These are phyloP conservation scores for Pionites leucogaster DNA, from an alignment of 2,113 vertebrate genomes.

Conservation along the genomic window DNA sequence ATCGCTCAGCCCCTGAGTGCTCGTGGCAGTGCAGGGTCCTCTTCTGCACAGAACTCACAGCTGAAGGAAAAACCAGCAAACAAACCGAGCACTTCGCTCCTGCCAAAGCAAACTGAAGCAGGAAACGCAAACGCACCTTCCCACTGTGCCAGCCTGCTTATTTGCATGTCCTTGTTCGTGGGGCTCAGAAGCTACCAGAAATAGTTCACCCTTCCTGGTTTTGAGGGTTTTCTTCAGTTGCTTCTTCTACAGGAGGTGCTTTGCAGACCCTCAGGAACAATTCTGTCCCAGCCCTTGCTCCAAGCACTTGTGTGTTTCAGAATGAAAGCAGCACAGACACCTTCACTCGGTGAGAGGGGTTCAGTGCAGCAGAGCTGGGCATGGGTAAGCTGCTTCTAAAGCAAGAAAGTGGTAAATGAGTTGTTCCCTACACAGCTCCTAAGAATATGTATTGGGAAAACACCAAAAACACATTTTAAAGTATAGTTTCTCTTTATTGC, in stretches of 20 bases:
- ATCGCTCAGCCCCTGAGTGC: fast-evolving
- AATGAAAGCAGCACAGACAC: neutral
- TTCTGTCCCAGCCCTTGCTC: neutral
- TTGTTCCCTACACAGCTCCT: neutral
- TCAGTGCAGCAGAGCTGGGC: neutral
- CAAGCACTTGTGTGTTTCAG: neutral
- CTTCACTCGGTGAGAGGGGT: neutral
- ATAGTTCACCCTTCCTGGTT: neutral
- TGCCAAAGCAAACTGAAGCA: neutral
- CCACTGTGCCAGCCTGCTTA: neutral
- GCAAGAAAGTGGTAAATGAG: neutral
- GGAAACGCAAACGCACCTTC: neutral
- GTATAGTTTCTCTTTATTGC: neutral
- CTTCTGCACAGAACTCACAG: neutral
- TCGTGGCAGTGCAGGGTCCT: fast-evolving
- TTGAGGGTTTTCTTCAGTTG: no score
- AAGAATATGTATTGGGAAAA: neutral
- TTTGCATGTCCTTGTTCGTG: fast-evolving
- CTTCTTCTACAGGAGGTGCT: neutral
- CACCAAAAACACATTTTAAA: neutral
- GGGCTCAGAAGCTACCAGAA: neutral
- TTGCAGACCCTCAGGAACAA: neutral
- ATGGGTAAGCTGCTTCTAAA: neutral
- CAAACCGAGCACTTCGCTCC: neutral
- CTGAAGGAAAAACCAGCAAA: neutral